phyloP scores from a whole-genome alignment of 2,797 vertebrate species.

The Adrianichthys oophorus region DNA sequence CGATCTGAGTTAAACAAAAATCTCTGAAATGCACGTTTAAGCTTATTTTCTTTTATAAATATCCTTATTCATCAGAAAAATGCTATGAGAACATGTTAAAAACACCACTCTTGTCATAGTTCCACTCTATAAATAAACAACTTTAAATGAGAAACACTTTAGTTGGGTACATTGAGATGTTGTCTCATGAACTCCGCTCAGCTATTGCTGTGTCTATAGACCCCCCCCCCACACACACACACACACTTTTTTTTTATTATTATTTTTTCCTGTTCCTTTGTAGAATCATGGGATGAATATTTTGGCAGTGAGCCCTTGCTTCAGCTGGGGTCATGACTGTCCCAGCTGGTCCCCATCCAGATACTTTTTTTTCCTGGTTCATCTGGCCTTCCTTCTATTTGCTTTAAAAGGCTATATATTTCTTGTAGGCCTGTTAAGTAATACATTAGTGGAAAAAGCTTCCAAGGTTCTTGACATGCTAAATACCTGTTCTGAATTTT shows the following conservation, averaged over 20 bases:
- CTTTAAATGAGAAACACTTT: too few relatives aligned
- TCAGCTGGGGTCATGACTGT: constrained; percentile 15
- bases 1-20: too few relatives aligned
- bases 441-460: neutral
- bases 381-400: constrained; percentile 2
- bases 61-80: too few relatives aligned
- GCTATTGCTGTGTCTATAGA: too few relatives aligned
- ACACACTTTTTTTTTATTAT: too few relatives aligned
- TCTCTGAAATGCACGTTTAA: too few relatives aligned
- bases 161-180: too few relatives aligned
- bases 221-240: neutral
- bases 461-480: neutral
- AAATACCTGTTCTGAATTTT: neutral
- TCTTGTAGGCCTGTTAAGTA: constrained; percentile 1
- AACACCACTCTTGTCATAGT: too few relatives aligned
- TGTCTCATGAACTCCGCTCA: too few relatives aligned
- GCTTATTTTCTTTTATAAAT: too few relatives aligned
- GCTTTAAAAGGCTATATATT: constrained; percentile 1
- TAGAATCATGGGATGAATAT: constrained; percentile 8
- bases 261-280: neutral
- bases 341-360: constrained; percentile 2
- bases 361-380: neutral
- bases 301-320: constrained; percentile 5
- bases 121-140: too few relatives aligned
- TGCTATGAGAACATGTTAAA: too few relatives aligned